Evolutionary conservation across 2,113 vertebrate species (phyloP).

Genomic region (Callorhinus ursinus): DNA sequence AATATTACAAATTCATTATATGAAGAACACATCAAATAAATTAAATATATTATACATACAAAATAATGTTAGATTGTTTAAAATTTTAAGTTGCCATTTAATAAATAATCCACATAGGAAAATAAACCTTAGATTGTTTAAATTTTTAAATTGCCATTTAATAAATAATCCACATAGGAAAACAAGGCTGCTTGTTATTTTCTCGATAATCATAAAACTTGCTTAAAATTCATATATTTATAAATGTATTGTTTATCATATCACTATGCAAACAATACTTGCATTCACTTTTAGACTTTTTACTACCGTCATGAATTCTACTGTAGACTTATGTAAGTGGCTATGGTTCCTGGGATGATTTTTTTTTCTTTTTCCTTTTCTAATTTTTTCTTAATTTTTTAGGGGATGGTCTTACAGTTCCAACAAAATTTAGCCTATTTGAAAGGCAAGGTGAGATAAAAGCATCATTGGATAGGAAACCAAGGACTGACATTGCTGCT

Average conservation of each 20-base stretch:
- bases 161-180: background rate
- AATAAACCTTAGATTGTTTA: background rate
- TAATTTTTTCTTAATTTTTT: background rate
- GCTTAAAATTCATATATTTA: background rate
- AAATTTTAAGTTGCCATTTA: background rate
- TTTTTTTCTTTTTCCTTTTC: background rate
- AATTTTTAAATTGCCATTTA: background rate
- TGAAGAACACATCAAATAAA: background rate
- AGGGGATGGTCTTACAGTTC: slow-evolving; percentile 78
- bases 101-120: background rate
- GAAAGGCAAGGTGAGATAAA: slow-evolving; percentile 73
- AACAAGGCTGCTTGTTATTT: background rate
- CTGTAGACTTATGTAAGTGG: background rate
- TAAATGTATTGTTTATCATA: background rate
- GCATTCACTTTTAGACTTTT: background rate
- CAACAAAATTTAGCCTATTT: slow-evolving; percentile 72
- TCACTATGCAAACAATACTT: background rate
- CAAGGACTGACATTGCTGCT: slow-evolving; percentile 70
- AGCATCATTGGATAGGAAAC: slow-evolving; percentile 65
- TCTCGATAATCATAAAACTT: background rate
- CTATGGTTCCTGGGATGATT: background rate
- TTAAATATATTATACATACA: background rate
- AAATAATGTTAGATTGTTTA: background rate
- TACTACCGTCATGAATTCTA: background rate
- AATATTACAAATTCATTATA: slow-evolving; percentile 5